Conservation (phyloP, 2,888 invertebrate genomes). For the Synanthedon myopaeformis region DNA sequence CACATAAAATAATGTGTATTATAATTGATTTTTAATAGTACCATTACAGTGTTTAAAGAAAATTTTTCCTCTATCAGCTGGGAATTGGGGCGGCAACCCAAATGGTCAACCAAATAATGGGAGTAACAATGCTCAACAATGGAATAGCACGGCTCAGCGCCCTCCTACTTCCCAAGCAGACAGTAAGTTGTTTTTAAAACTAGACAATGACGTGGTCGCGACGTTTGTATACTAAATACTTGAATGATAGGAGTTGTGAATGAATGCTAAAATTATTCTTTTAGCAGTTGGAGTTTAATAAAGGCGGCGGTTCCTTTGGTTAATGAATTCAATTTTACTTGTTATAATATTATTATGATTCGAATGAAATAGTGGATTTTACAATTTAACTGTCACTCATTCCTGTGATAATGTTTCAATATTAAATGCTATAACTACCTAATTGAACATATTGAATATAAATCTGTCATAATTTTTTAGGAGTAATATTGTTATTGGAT, state of each 20-base stretch:
- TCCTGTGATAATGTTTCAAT: too few species aligned
- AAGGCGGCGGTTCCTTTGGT: not conserved
- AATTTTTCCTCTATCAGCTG: constrained; percentile 40
- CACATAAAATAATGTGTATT: not conserved
- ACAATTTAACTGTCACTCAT: too few species aligned
- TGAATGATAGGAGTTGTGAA: not conserved
- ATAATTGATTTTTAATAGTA: not conserved
- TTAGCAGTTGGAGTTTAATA: not conserved
- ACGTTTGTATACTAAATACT: constrained; percentile 12
- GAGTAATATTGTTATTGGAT: too few species aligned
- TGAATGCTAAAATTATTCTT: not conserved
- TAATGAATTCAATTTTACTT: too few species aligned
- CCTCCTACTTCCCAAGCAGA: constrained; percentile 66
- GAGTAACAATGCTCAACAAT: constrained; percentile 63
- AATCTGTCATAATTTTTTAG: too few species aligned
- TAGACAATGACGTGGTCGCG: constrained; percentile 18
- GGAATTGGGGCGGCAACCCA: constrained; percentile 63
- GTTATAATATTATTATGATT: too few species aligned
- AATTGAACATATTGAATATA: too few species aligned
- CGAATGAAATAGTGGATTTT: too few species aligned
- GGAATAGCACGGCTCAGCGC: constrained; percentile 61
- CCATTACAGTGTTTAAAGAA: not conserved
- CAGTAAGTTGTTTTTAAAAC: constrained; percentile 42
- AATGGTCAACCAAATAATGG: constrained; percentile 56
- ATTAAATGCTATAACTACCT: too few species aligned